A percentile compares a stretch with the other conserved stretches of the same genome.
Evolutionary conservation across 1,140 invertebrate species (phyloP).

Genomic region (Lethrus apterus): DNA sequence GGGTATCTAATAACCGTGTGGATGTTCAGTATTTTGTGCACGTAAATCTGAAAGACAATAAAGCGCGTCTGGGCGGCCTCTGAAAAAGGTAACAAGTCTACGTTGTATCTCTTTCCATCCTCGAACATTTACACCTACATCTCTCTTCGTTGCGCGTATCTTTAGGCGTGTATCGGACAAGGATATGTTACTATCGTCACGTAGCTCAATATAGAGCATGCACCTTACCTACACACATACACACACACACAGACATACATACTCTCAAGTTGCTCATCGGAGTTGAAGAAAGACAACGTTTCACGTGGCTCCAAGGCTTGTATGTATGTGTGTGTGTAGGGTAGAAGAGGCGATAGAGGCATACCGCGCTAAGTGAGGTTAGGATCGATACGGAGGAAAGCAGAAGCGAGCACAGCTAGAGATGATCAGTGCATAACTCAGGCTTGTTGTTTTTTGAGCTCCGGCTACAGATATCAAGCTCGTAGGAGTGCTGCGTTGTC

Average conservation of each 20-base stretch:
- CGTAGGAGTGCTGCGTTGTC: constrained; percentile 28
- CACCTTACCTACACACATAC: too few relatives aligned
- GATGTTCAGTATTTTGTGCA: constrained; percentile 23
- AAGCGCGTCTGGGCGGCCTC: constrained; percentile 26
- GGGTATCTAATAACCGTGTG: constrained; percentile 25
- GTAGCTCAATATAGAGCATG: too few relatives aligned
- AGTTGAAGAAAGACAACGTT: constrained; percentile 9
- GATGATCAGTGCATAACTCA: constrained; percentile 31
- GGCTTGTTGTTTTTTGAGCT: constrained; percentile 30
- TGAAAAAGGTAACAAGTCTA: constrained; percentile 27
- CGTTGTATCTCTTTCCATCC: constrained; percentile 22
- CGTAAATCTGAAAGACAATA: constrained; percentile 27
- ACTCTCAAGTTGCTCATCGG: constrained; percentile 4
- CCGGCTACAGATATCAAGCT: constrained; percentile 30
- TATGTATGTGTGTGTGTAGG: constrained; percentile 6
- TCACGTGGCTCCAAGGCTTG: neutral
- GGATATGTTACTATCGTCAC: constrained; percentile 20
- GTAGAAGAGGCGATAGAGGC: too few relatives aligned
- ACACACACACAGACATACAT: too few relatives aligned
- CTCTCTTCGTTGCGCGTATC: constrained; percentile 16
- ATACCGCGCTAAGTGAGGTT: constrained; percentile 13
- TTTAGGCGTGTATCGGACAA: constrained; percentile 21
- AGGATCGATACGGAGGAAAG: constrained; percentile 29
- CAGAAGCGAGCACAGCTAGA: constrained; percentile 28
- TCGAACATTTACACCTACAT: constrained; percentile 18